These are phyloP conservation scores for Caenorhabditis sinica DNA, from an alignment of 2,888 invertebrate species.

Conservation along the genomic window DNA sequence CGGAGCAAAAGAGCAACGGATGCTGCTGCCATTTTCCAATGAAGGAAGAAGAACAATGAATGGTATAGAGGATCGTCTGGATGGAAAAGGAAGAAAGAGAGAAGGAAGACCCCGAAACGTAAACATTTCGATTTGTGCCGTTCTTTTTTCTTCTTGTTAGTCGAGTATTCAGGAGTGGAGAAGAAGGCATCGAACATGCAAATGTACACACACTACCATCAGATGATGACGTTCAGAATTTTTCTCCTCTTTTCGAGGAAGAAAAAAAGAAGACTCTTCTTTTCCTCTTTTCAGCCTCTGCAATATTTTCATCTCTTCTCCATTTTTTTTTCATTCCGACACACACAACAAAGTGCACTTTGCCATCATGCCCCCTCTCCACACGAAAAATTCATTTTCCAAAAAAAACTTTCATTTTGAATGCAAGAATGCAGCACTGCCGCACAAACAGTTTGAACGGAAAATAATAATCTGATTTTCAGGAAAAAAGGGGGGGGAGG, in stretches of 20 bases:
- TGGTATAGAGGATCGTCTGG: slow-evolving; percentile 11
- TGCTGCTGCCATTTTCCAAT: slow-evolving; percentile 19
- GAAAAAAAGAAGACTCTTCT: slow-evolving; percentile 18
- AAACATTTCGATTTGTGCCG: slow-evolving; percentile 57
- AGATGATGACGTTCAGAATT: slow-evolving; percentile 54
- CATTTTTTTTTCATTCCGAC: slow-evolving; percentile 34
- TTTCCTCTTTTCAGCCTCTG: slow-evolving; percentile 36
- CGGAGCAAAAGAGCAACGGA: slow-evolving; percentile 13
- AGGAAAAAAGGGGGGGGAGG: too few species aligned
- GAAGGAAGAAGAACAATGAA: slow-evolving; percentile 20
- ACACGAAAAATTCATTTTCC: slow-evolving; percentile 24
- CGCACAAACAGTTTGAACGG: not conserved
- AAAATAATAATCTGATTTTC: not conserved
- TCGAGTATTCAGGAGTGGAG: slow-evolving; percentile 56
- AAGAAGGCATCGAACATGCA: slow-evolving; percentile 57
- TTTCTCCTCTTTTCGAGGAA: slow-evolving; percentile 5
- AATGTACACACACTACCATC: slow-evolving; percentile 52
- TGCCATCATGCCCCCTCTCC: slow-evolving; percentile 33
- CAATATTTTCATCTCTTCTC: slow-evolving; percentile 26
- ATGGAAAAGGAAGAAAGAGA: slow-evolving; percentile 13
- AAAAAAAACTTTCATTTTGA: not conserved
- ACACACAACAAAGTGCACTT: slow-evolving; percentile 35
- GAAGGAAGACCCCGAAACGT: slow-evolving; percentile 45
- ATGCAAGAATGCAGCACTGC: not conserved
- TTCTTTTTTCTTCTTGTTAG: slow-evolving; percentile 49